Conservation (phyloP, 92 coral and sea anemone species). For the Palythoa caribaeorum region DNA sequence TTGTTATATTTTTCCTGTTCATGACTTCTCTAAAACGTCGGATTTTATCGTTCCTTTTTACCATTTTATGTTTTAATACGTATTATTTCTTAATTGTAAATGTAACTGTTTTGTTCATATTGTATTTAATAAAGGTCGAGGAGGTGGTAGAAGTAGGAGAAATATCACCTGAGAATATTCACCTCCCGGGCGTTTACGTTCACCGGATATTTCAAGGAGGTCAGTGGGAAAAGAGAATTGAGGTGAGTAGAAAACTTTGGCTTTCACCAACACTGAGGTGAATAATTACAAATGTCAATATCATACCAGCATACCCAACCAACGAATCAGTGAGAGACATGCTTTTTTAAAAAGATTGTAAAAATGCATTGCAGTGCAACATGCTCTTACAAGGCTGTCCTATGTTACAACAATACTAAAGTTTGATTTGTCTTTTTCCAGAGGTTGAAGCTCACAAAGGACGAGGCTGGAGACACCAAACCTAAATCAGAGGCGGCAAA, state of each 20-base stretch:
- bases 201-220: conserved; percentile 86
- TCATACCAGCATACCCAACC: too few relatives aligned
- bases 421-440: neutral
- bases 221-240: conserved; percentile 90
- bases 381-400: too few relatives aligned
- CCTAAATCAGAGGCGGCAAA: conserved; percentile 81
- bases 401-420: too few relatives aligned
- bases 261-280: neutral
- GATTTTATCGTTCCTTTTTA: too few relatives aligned
- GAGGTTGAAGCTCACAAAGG: conserved; percentile 75
- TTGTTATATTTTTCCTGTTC: too few relatives aligned
- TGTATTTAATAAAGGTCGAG: conserved; percentile 76
- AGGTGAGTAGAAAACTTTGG: conserved; percentile 56
- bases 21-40: too few relatives aligned
- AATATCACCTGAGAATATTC: conserved; percentile 89
- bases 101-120: neutral
- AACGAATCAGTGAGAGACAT: too few relatives aligned
- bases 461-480: conserved; percentile 51
- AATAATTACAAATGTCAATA: too few relatives aligned
- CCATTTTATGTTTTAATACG: too few relatives aligned
- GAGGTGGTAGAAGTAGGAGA: conserved; percentile 95
- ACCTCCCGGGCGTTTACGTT: conserved; percentile 91
- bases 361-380: too few relatives aligned
- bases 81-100: too few relatives aligned
- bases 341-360: too few relatives aligned